Base-by-base conservation (phyloP, 2,888 invertebrate genomes). In the Heliothis peltigera region DNA sequence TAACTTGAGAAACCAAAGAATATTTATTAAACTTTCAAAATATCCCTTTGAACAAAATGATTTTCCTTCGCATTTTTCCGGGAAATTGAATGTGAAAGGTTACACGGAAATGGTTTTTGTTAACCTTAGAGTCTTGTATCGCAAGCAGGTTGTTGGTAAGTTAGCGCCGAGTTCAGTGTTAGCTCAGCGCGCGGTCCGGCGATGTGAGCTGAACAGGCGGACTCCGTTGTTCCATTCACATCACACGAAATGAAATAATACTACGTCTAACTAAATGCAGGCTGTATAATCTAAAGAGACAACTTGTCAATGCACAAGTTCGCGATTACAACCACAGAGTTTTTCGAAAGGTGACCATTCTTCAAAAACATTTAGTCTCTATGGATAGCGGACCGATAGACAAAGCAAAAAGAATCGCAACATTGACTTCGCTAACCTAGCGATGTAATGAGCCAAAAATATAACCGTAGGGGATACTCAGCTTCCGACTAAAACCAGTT, bases 21-120 rank as follows among this genome's bases (percentile, higher is more conserved):
- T 69, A 52, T 72, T 65, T 72, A 56, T 43, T n/a, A 35, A 65
- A 72, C n/a, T 65, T 72, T 71, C 49, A 8, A 43, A 65, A 51
- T 15, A 65, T 52, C 35, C 17, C 43, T 72, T 21, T 28, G 39
- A 54, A 54, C 53, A 44, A 4, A 58, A 49, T 39, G n/a, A 10
- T 42, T 28, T 28, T 28, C 28, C 8, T 28, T 28, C 8, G 28
- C 8, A 39, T 17, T 21, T 42, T 62, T 44, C 54, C 25, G 35
- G 28, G 17, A 49, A 43, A 39, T 54, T 54, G 35, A 21, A 54
- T 52, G 46, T 32, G 47, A 42, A 62, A 32, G 39, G 2, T 28
- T 7, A 28, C 35, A 17, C 19, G 48, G 32, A 17, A 1, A 6
- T 2, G 3, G 1, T 7, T 21, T 46, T 39, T 18, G 12, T 8